phyloP scores from a whole-genome alignment of 2,113 vertebrate species.

The Pterocles orientalis region DNA sequence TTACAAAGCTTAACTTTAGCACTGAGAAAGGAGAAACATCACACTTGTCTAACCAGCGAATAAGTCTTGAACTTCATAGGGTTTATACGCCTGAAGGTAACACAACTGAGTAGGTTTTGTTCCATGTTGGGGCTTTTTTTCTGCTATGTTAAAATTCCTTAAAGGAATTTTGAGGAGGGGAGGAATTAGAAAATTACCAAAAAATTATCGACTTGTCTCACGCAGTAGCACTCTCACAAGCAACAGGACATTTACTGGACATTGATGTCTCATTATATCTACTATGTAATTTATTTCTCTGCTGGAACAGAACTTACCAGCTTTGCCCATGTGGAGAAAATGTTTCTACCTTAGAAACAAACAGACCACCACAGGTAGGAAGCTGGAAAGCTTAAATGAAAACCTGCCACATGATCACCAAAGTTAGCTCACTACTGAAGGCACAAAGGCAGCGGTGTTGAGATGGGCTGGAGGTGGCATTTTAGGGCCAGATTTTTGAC shows the following conservation, averaged over 20 bases:
- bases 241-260: slow-evolving; percentile 72
- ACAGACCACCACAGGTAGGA: slow-evolving; percentile 70
- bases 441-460: not conserved
- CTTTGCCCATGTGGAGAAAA: slow-evolving; percentile 78
- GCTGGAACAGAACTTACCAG: slow-evolving; percentile 78
- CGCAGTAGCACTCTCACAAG: slow-evolving; percentile 41
- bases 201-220: slow-evolving; percentile 70
- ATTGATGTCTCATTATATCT: slow-evolving; percentile 75
- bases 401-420: slow-evolving; percentile 39
- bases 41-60: not conserved
- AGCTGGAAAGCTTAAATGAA: slow-evolving; percentile 75
- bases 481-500: not conserved
- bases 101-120: not conserved
- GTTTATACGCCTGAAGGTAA: not conserved
- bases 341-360: slow-evolving; percentile 73
- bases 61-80: not conserved
- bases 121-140: not conserved
- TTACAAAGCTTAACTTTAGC: fast-evolving
- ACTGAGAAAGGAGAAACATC: not conserved
- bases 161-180: slow-evolving; percentile 10
- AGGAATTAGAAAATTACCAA: slow-evolving; percentile 73
- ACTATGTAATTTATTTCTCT: slow-evolving; percentile 81
- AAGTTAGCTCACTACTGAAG: slow-evolving; percentile 22
- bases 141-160: not conserved
- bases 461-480: not conserved